phyloP scores from a whole-genome alignment of 2,113 vertebrate genomes.

The Dicrurus megarhynchus region DNA sequence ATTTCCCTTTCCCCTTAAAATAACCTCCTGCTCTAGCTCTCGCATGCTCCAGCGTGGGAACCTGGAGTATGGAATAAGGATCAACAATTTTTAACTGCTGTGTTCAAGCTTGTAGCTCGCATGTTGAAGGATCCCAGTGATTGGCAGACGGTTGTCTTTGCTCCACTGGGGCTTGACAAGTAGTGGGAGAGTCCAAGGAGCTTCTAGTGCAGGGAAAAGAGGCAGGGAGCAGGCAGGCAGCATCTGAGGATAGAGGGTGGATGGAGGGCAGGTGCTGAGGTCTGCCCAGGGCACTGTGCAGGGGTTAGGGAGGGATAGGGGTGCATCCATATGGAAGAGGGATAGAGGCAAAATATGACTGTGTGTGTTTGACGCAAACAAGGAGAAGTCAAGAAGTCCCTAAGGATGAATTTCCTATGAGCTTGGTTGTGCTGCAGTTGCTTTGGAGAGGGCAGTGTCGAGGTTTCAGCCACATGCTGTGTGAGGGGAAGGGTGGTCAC shows the following conservation, averaged over 20 bases:
- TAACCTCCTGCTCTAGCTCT: not conserved
- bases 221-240: not conserved
- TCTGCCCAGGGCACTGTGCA: not conserved
- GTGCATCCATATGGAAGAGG: not conserved
- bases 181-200: not conserved
- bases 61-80: not conserved
- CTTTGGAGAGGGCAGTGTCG: not conserved
- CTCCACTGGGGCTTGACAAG: not conserved
- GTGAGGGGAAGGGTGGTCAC: accelerated
- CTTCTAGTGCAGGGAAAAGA: not conserved
- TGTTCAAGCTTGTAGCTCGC: not conserved
- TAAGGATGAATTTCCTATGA: not conserved
- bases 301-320: not conserved
- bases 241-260: not conserved
- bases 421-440: not conserved
- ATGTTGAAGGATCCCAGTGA: not conserved
- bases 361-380: not conserved
- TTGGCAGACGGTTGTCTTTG: not conserved
- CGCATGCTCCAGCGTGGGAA: accelerated
- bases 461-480: not conserved
- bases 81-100: not conserved
- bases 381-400: not conserved
- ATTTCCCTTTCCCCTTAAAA: not conserved
- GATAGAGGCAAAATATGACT: not conserved
- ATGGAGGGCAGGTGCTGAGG: not conserved